These are phyloP conservation scores for Hirtodrosophila confusa DNA, from an alignment of 2,888 invertebrate species.

Conservation along the genomic window DNA sequence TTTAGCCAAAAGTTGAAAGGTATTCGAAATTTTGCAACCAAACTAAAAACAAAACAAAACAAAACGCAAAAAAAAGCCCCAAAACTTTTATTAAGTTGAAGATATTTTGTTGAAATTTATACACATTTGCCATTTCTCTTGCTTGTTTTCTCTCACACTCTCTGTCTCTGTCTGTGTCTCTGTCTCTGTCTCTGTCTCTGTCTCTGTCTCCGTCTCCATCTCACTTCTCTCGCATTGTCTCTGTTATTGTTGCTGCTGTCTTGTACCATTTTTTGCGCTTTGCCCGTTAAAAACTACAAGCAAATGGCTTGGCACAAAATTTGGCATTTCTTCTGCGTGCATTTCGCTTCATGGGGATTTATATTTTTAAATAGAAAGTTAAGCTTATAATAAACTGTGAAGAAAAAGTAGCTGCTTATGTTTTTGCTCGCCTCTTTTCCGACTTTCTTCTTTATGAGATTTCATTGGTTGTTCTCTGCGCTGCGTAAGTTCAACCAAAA, in stretches of 20 bases:
- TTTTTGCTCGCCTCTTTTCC: constrained; percentile 23
- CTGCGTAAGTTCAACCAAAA: constrained; percentile 16
- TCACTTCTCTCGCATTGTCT: constrained; percentile 30
- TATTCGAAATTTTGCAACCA: constrained; percentile 61
- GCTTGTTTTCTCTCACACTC: neutral
- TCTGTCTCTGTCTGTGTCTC: neutral
- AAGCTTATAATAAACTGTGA: constrained; percentile 77
- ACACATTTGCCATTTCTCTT: constrained; percentile 63
- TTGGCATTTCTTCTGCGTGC: constrained; percentile 60
- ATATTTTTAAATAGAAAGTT: constrained; percentile 77
- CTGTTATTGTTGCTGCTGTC: constrained; percentile 24
- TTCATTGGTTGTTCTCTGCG: constrained; percentile 16
- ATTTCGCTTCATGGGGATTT: constrained; percentile 67
- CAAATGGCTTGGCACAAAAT: constrained; percentile 60
- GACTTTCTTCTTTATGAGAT: constrained; percentile 16
- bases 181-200: neutral
- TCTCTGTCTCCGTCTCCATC: constrained; percentile 5
- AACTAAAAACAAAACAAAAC: constrained; percentile 53
- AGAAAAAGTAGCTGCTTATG: constrained; percentile 66
- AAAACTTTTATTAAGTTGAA: constrained; percentile 77
- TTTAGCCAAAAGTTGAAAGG: constrained; percentile 77
- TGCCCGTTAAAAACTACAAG: constrained; percentile 70
- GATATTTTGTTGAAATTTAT: constrained; percentile 78
- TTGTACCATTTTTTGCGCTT: constrained; percentile 49
- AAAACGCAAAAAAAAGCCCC: constrained; percentile 35